These are phyloP conservation scores for Neodiprion virginianus DNA, from an alignment of 1,140 invertebrate genomes.

Conservation along the genomic window DNA sequence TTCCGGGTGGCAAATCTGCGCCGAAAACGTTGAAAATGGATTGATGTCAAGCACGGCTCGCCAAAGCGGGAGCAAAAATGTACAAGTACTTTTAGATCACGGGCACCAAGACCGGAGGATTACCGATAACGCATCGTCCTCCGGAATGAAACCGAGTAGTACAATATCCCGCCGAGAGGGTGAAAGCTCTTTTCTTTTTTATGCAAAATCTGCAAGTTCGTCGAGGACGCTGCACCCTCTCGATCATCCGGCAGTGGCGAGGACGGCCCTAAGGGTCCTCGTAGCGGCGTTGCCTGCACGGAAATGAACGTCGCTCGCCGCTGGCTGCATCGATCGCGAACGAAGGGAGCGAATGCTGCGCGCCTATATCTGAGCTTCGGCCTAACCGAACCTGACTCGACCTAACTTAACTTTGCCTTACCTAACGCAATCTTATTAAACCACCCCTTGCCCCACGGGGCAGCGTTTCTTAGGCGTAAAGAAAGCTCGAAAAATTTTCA, in stretches of 20 bases:
- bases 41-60: neutral
- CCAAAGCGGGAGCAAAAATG: neutral
- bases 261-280: neutral
- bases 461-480: neutral
- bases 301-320: conserved; percentile 2
- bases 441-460: neutral
- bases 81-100: neutral
- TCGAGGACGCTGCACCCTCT: neutral
- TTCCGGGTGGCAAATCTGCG: no score
- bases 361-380: neutral
- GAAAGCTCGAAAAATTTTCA: neutral
- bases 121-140: neutral
- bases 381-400: neutral
- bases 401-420: neutral
- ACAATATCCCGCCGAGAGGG: no score
- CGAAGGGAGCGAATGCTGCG: neutral
- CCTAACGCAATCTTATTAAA: neutral
- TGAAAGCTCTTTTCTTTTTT: neutral
- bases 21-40: neutral
- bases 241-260: neutral
- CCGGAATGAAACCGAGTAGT: no score
- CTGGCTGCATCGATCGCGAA: conserved; percentile 1
- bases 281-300: neutral
- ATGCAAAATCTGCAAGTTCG: neutral
- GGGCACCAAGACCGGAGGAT: neutral